Evolutionary conservation across 2,797 vertebrate genomes (phyloP).

Genomic region (Margarornis squamiger): DNA sequence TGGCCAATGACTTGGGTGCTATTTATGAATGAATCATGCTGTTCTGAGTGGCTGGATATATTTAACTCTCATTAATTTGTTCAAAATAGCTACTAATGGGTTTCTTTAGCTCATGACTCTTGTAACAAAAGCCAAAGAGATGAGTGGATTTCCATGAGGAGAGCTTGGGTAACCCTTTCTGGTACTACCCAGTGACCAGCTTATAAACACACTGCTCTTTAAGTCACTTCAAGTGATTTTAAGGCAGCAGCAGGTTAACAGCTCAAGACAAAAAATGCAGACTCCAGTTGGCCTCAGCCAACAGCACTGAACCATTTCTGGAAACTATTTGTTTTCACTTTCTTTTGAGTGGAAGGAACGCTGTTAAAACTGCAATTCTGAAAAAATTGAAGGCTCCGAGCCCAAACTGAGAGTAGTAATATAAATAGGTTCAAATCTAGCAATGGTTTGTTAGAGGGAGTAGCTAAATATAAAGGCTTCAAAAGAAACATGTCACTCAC

Average conservation of each 20-base stretch:
- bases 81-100: conserved; percentile 43
- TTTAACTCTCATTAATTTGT: conserved; percentile 53
- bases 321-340: conserved; percentile 37
- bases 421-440: conserved; percentile 17
- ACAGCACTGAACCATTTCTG: not conserved
- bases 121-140: not conserved
- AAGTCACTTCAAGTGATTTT: not conserved
- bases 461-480: conserved; percentile 13
- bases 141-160: not conserved
- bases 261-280: not conserved
- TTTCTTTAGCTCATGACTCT: conserved; percentile 34
- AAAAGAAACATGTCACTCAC: not conserved
- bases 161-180: conserved; percentile 1
- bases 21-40: conserved; percentile 48
- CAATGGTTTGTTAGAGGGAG: not conserved
- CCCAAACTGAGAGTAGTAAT: not conserved
- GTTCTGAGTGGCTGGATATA: conserved; percentile 37
- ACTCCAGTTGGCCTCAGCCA: not conserved
- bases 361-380: conserved; percentile 13
- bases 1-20: conserved; percentile 18
- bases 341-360: conserved; percentile 18
- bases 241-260: conserved; percentile 27
- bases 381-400: not conserved
- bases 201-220: not conserved
- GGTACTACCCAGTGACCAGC: not conserved